These are phyloP conservation scores for Acanthurus leucopareius DNA, from an alignment of 2,797 vertebrate species.

Conservation along the genomic window DNA sequence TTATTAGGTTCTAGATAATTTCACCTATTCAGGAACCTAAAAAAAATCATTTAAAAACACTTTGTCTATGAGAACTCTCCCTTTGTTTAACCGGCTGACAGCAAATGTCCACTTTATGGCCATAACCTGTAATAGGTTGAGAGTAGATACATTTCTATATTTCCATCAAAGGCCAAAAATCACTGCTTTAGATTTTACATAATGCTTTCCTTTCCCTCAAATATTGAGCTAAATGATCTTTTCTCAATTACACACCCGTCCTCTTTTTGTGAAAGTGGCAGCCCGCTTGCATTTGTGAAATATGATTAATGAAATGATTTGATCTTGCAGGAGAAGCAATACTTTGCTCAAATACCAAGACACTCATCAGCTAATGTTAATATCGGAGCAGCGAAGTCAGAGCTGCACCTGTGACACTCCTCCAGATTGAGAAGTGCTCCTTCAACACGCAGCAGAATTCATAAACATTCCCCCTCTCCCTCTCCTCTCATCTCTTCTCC, in stretches of 20 bases:
- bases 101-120: background rate
- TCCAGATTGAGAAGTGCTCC: conserved; percentile 44
- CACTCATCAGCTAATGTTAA: conserved; percentile 45
- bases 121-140: too few species aligned
- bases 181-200: too few species aligned
- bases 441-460: conserved; percentile 47
- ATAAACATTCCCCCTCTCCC: conserved; percentile 32
- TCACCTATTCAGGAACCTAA: background rate
- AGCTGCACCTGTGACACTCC: conserved; percentile 60
- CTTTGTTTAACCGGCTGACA: background rate
- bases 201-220: background rate
- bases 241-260: too few species aligned
- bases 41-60: background rate
- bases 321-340: conserved; percentile 20
- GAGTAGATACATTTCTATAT: too few species aligned
- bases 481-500: conserved; percentile 10
- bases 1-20: background rate
- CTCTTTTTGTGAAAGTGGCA: background rate
- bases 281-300: background rate
- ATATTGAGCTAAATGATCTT: conserved; percentile 11
- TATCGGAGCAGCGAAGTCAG: conserved; percentile 31
- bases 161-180: too few species aligned
- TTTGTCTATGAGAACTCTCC: too few species aligned
- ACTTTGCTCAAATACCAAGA: conserved; percentile 17
- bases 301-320: conserved; percentile 10